Base-by-base conservation (phyloP, 2,797 vertebrate genomes). In the Xerus rutilus region DNA sequence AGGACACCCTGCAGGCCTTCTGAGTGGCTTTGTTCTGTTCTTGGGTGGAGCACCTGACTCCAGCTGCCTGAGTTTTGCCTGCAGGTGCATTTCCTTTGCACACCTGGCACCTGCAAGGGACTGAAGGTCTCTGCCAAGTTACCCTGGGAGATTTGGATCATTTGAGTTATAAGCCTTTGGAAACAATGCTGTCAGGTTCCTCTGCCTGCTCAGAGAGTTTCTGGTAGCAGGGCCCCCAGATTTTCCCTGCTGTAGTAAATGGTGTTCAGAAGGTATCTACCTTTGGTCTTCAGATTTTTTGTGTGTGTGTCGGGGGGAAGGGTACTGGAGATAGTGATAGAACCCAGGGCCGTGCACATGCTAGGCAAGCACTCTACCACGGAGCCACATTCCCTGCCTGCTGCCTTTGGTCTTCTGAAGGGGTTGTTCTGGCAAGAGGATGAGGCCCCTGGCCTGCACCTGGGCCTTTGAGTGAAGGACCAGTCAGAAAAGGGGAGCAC, bases 71-170 rank as follows among this genome's bases (percentile, higher is more conserved):
- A 0, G 72, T 45, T 96, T 83, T 69, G 70, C 83, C 83, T 83
- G n/a, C 67, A 90, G 93, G 93, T 89, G 81, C 17, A 1, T 79
- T 67, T 89, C 67, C 76, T 78, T 52, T 77, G 67, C 54, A 35
- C 91, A 85, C 83, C 91, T 85, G 82, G 47, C 35, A 47, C 85
- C 92, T 69, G 67, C 5, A 0, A 2, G 45, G 30, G 28, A 54
- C 70, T 45, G 21, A 11, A 28, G 59, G 32, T 17, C 28, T 64
- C 94, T 91, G 73, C 79, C 86, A 28, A n/a, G 28, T 64, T 8
- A 1, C 32, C 35, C n/a, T 9, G 8, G 73, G 84, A 47, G 81
- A 67, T 49, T 17, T 35, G 39, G 49, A n/a, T 67, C 59, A 14
- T 70, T 67, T 54, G 78, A 86, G n/a, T 49, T 21, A 39, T 43